Evolutionary conservation across 2,888 invertebrate genomes (phyloP).

Genomic region (Andrena chrysosceles): DNA sequence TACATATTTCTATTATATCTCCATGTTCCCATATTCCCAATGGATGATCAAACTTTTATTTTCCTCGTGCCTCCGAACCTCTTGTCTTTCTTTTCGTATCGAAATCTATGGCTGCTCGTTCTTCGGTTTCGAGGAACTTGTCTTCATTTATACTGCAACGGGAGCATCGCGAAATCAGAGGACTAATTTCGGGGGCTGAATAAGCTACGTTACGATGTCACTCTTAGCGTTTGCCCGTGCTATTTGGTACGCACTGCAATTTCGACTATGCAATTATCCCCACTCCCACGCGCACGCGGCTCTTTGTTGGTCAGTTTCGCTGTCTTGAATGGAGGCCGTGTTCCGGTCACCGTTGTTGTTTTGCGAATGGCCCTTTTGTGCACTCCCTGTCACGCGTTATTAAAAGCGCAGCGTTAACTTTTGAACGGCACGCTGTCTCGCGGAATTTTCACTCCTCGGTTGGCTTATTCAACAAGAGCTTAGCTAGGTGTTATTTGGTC

Average conservation of each 20-base stretch:
- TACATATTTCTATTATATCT: no score
- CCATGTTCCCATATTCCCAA: background rate
- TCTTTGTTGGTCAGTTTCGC: slow-evolving; percentile 33
- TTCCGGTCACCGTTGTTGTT: slow-evolving; percentile 32
- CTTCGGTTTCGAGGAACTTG: no score
- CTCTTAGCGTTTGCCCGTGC: no score
- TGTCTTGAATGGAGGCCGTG: slow-evolving; percentile 19
- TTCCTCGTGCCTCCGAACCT: no score
- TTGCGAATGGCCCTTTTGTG: slow-evolving; percentile 23
- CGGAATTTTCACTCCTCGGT: slow-evolving; percentile 12
- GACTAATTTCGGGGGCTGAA: background rate
- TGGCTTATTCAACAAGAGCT: no score
- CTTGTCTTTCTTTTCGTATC: background rate
- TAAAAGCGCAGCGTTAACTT: slow-evolving; percentile 44
- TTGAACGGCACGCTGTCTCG: background rate
- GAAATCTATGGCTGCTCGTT: no score
- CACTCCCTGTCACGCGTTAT: slow-evolving; percentile 20
- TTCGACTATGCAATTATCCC: background rate
- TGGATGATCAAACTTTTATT: background rate
- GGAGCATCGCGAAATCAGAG: no score
- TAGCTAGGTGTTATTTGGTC: no score
- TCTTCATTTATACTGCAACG: no score
- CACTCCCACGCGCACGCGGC: slow-evolving; percentile 1
- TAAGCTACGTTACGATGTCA: background rate
- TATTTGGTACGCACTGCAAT: slow-evolving; percentile 2